Conservation (phyloP, 2,113 vertebrate species). For the Acrocephalus kingi region DNA sequence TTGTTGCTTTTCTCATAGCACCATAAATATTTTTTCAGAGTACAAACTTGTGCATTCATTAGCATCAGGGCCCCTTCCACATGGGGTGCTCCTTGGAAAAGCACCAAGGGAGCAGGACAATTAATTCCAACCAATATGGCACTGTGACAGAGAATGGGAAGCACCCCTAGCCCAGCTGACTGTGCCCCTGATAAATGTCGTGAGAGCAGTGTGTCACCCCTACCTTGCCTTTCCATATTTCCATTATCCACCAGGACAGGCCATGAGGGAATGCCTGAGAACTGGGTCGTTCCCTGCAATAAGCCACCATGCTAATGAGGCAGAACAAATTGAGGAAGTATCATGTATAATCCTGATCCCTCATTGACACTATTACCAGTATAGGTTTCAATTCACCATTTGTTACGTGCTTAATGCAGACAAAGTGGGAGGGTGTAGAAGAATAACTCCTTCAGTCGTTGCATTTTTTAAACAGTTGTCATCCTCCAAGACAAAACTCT, state of each 20-base stretch:
- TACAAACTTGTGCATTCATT: conserved; percentile 17
- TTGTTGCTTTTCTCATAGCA: background rate
- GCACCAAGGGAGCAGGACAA: background rate
- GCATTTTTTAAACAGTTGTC: conserved; percentile 70
- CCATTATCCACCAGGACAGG: conserved; percentile 75
- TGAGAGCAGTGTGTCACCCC: conserved; percentile 43
- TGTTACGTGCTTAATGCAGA: conserved; percentile 67
- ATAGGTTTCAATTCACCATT: conserved; percentile 71
- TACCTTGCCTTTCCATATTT: conserved; percentile 67
- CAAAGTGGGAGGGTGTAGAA: conserved; percentile 49
- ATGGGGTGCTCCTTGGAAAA: conserved; percentile 8
- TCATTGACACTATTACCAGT: conserved; percentile 77
- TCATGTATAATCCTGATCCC: conserved; percentile 78
- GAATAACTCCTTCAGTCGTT: conserved; percentile 48
- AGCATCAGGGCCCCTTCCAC: background rate
- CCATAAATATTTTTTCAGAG: background rate
- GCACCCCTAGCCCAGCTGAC: conserved; percentile 60
- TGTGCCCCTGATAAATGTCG: conserved; percentile 62
- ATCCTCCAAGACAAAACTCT: conserved; percentile 65
- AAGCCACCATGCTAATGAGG: conserved; percentile 77
- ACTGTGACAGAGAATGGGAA: conserved; percentile 13
- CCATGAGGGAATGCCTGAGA: conserved; percentile 72
- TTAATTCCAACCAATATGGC: conserved; percentile 59
- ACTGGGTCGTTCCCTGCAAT: conserved; percentile 56
- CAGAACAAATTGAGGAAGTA: conserved; percentile 77